These are phyloP conservation scores for Acanthopagrus latus DNA, from an alignment of 2,797 vertebrate genomes.

Conservation along the genomic window DNA sequence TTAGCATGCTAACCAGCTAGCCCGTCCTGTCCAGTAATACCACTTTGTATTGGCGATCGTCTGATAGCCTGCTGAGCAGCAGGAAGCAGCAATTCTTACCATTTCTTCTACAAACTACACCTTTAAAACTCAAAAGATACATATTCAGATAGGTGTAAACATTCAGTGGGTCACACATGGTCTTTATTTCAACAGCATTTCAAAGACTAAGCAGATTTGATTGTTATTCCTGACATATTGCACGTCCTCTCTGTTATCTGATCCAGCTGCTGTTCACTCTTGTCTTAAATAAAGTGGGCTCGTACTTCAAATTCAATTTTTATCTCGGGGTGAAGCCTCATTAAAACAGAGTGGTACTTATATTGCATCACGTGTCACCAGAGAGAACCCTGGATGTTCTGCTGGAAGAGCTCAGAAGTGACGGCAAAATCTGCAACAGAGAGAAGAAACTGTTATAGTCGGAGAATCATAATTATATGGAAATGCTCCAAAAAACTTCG, in stretches of 20 bases:
- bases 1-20: too few relatives aligned
- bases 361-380: slow-evolving; percentile 18
- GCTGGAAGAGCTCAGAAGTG: neutral
- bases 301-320: slow-evolving; percentile 7
- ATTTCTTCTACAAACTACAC: too few relatives aligned
- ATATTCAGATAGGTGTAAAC: too few relatives aligned
- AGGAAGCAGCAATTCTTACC: too few relatives aligned
- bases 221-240: neutral
- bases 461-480: slow-evolving; percentile 21
- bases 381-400: neutral
- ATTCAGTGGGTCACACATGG: too few relatives aligned
- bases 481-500: slow-evolving; percentile 21
- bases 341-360: slow-evolving; percentile 18
- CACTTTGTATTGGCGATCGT: too few relatives aligned
- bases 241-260: neutral
- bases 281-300: slow-evolving; percentile 8
- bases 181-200: too few relatives aligned
- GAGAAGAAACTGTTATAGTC: neutral
- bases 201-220: too few relatives aligned
- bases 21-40: too few relatives aligned
- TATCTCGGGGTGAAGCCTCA: slow-evolving; percentile 17
- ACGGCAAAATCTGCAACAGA: neutral
- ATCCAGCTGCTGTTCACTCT: neutral
- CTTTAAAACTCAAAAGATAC: too few relatives aligned
- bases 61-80: too few relatives aligned